Evolutionary conservation across 2,797 vertebrate genomes (phyloP).

Genomic region (Meda fulgida): DNA sequence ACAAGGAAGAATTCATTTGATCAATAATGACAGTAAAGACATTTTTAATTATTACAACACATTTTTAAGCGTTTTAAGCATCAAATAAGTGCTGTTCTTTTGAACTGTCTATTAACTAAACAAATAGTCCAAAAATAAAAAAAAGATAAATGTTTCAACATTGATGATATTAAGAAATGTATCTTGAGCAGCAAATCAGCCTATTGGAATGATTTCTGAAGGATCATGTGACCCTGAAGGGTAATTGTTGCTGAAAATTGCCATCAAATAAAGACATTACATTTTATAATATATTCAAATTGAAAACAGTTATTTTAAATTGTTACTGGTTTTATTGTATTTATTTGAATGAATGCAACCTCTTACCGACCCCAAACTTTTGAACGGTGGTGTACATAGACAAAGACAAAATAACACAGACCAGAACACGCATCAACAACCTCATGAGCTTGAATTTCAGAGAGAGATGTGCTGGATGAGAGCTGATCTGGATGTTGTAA

Average conservation of each 20-base stretch:
- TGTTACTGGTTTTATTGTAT: background rate
- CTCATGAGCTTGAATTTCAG: slow-evolving; percentile 6
- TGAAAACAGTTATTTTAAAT: background rate
- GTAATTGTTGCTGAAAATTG: background rate
- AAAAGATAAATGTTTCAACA: background rate
- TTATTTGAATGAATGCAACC: background rate
- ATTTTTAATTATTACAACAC: background rate
- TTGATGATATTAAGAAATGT: background rate
- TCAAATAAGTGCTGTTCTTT: background rate
- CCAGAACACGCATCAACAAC: too few species aligned
- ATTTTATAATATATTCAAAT: background rate
- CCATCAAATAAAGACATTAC: background rate
- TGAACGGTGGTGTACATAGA: background rate
- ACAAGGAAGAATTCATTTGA: background rate
- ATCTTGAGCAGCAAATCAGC: background rate
- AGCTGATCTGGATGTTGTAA: slow-evolving; percentile 20
- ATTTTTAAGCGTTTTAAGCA: too few species aligned
- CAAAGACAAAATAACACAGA: background rate
- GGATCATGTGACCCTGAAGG: background rate
- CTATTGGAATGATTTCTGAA: background rate
- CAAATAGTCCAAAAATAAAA: background rate
- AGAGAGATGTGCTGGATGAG: slow-evolving; percentile 3
- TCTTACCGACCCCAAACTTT: background rate
- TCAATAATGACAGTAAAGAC: background rate
- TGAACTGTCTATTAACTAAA: too few species aligned